These are phyloP conservation scores for Pseudochromis fuscus DNA, from an alignment of 2,797 vertebrate species.

Conservation along the genomic window DNA sequence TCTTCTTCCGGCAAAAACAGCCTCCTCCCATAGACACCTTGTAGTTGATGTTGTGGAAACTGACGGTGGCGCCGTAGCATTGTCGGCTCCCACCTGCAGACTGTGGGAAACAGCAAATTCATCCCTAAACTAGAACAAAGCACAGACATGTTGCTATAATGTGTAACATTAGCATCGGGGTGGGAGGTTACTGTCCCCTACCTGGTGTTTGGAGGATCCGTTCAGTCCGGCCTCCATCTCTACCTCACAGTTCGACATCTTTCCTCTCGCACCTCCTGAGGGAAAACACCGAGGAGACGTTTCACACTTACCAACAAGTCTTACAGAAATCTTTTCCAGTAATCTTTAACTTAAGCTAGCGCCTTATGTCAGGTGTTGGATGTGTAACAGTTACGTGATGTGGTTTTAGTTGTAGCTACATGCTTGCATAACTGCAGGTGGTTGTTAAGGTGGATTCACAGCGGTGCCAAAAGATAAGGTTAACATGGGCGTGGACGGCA, in stretches of 20 bases:
- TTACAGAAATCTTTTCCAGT: rapidly evolving
- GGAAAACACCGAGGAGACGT: neutral
- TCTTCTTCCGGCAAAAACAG: constrained; percentile 64
- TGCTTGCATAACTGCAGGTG: too few species aligned
- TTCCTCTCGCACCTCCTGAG: constrained; percentile 8
- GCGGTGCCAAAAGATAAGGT: too few species aligned
- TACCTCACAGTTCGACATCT: constrained; percentile 3
- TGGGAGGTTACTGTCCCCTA: constrained; percentile 34
- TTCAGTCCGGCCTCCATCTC: constrained; percentile 7
- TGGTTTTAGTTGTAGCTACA: too few species aligned
- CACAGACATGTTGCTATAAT: too few species aligned
- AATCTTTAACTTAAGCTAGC: too few species aligned
- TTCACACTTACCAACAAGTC: neutral
- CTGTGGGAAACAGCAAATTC: constrained; percentile 24
- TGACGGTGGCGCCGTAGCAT: constrained; percentile 71
- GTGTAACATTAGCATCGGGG: rapidly evolving
- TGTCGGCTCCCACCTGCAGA: neutral
- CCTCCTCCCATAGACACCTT: constrained; percentile 65
- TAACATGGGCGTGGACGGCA: too few species aligned
- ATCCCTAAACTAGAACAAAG: rapidly evolving
- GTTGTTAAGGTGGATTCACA: too few species aligned
- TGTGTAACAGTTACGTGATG: too few species aligned
- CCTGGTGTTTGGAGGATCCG: constrained; percentile 47
- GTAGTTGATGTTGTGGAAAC: constrained; percentile 85
- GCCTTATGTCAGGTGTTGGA: too few species aligned